Base-by-base conservation (phyloP, 2,797 vertebrate species). In the Syngnathus rostellatus region DNA sequence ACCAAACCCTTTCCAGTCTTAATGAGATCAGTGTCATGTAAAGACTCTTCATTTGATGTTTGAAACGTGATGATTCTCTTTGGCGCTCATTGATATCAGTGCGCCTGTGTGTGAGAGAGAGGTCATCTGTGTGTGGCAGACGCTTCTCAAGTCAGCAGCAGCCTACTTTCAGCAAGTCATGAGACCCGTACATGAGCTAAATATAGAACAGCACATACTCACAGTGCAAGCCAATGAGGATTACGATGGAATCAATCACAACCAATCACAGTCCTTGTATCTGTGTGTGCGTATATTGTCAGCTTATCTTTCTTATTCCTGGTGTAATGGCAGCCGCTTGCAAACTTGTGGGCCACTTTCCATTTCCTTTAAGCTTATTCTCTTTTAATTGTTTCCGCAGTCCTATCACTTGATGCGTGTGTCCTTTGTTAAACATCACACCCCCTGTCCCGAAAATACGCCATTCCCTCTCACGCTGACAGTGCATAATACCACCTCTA, bases 121-220 rank as follows among this genome's bases (percentile, higher is more conserved):
- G 67, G 73, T 85, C 86, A 81, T 85, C 80, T 88, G 83, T 68
- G 69, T 85, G 77, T 89, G 89, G 81, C 84, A 89, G 79, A 66
- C 43, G 69, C 77, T 81, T 72, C 79, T 82, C 68, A 74, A 78
- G 81, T 90, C 88, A 82, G 70, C 71, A 60, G 84, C 85, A 85
- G 85, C 81, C 81, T 81, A 81, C 87, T 81, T 83, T 87, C 86
- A 86, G 80, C 67, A 75, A 80, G 83, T 90, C 89, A 90, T 87
- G 83, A 86, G 89, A 89, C 87, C 65, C 66, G 82, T 78, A 89
- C 80, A 74, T 76, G 59, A 39, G 80, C 88, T 91, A 91, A 88
- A 89, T 85, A 87, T 90, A 90, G 75, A 64, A 67, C 37, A n/a
- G 40, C 58, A 66, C 59, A 41, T 6, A 43, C 60, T 25, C 54